Percentiles rank a stretch among this genome's conserved stretches.
phyloP scores from a whole-genome alignment of 2,797 vertebrate species.

The Alauda arvensis region DNA sequence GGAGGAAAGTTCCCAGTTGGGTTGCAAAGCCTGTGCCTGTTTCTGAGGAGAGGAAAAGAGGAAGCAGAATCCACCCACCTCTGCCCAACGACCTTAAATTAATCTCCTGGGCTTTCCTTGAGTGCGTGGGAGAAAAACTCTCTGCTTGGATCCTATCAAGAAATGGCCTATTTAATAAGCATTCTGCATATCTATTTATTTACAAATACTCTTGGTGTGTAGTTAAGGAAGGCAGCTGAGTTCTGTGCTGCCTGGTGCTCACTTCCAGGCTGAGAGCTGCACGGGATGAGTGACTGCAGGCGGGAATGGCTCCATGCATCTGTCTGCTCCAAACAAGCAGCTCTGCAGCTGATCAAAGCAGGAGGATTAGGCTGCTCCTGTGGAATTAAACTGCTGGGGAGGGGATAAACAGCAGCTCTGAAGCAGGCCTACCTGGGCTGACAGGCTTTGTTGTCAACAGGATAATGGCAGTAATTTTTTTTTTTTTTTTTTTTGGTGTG shows the following conservation, averaged over 20 bases:
- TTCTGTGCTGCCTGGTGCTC: not conserved
- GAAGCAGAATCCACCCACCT: not conserved
- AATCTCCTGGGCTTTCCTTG: not conserved
- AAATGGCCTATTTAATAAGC: not conserved
- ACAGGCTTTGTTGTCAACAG: not conserved
- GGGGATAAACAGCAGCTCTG: not conserved
- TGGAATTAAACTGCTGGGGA: not conserved
- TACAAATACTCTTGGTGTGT: not conserved
- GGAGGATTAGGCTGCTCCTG: slow-evolving; percentile 5
- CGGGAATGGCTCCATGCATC: not conserved
- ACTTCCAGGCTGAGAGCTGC: not conserved
- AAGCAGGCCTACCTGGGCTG: slow-evolving; percentile 6
- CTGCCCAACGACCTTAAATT: not conserved
- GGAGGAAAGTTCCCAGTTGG: not conserved
- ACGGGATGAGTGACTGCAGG: not conserved
- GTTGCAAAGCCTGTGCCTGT: not conserved
- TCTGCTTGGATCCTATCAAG: not conserved
- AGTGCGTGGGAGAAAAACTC: not conserved
- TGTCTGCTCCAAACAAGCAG: not conserved
- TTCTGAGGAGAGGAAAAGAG: not conserved
- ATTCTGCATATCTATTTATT: not conserved
- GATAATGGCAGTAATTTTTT: not conserved
- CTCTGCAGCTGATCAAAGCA: slow-evolving; percentile 29
- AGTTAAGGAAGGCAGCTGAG: not conserved
- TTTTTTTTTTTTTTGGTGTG: not conserved